Conservation (phyloP, 2,797 vertebrate genomes). For the Epinephelus malabaricus region DNA sequence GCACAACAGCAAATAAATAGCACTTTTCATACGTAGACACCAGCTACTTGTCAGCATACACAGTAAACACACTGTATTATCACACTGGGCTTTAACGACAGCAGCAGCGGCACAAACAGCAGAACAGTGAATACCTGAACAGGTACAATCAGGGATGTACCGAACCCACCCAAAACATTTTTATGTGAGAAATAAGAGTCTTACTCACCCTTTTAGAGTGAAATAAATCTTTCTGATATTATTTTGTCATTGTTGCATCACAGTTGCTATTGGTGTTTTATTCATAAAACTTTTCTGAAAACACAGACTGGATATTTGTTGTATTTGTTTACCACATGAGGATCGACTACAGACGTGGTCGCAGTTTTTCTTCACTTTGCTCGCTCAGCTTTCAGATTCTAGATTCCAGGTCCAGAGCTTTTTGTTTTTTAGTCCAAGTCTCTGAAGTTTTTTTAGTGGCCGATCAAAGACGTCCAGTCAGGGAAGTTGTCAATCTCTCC, state of each 20-base stretch:
- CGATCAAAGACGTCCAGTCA: conserved; percentile 78
- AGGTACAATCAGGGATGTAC: neutral
- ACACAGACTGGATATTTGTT: neutral
- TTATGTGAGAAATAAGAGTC: neutral
- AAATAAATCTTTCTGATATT: neutral
- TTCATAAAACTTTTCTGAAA: neutral
- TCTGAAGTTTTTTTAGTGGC: conserved; percentile 23
- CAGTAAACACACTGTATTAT: neutral
- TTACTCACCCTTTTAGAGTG: neutral
- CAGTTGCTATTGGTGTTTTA: no score
- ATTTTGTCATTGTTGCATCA: neutral
- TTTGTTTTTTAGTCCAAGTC: neutral
- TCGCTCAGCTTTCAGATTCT: neutral
- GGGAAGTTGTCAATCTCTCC: conserved; percentile 89
- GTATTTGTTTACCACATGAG: neutral
- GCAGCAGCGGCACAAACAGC: conserved; percentile 1
- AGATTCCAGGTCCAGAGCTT: neutral
- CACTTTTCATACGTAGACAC: neutral
- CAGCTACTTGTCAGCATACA: neutral
- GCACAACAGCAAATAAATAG: conserved; percentile 37
- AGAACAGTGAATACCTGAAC: conserved; percentile 2
- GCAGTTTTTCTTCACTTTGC: neutral
- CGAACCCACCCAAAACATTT: neutral
- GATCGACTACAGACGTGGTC: neutral
- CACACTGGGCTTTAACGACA: neutral